Conservation (phyloP, 2,888 invertebrate genomes). For the Xanthorhoe spadicearia region DNA sequence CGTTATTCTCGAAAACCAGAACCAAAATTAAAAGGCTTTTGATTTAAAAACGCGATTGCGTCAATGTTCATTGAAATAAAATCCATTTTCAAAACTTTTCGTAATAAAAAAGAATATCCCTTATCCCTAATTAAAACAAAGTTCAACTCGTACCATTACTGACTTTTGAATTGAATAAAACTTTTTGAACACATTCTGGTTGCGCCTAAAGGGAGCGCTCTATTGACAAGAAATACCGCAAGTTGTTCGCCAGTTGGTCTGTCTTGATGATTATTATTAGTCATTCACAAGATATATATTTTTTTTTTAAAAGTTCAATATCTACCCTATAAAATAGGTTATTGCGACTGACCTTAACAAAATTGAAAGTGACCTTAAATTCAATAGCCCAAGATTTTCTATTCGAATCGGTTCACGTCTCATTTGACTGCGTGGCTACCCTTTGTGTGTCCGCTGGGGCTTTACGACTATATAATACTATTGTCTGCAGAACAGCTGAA, state of each 20-base stretch:
- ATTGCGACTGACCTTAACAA: too few relatives aligned
- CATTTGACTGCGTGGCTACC: conserved; percentile 38
- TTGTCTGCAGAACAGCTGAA: conserved; percentile 1
- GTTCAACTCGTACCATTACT: conserved; percentile 3
- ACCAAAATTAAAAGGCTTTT: neutral
- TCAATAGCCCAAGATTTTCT: conserved; percentile 43
- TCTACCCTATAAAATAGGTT: too few relatives aligned
- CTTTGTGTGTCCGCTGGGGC: conserved; percentile 28
- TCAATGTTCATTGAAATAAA: conserved; percentile 1
- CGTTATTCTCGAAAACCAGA: too few relatives aligned
- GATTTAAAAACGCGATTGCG: neutral
- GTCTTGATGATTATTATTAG: too few relatives aligned
- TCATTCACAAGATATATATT: too few relatives aligned
- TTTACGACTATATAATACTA: conserved; percentile 12
- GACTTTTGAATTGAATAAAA: conserved; percentile 24
- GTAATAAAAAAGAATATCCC: neutral
- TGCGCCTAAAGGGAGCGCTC: neutral
- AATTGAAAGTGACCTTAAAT: conserved; percentile 37
- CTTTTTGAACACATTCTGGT: conserved; percentile 9
- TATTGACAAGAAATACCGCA: too few relatives aligned
- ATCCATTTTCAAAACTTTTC: neutral
- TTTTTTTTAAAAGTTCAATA: too few relatives aligned
- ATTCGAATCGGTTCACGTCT: conserved; percentile 44
- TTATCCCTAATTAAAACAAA: neutral
- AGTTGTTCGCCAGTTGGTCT: too few relatives aligned